phyloP scores from a whole-genome alignment of 1,140 invertebrate species.

The Sesamia nonagrioides region DNA sequence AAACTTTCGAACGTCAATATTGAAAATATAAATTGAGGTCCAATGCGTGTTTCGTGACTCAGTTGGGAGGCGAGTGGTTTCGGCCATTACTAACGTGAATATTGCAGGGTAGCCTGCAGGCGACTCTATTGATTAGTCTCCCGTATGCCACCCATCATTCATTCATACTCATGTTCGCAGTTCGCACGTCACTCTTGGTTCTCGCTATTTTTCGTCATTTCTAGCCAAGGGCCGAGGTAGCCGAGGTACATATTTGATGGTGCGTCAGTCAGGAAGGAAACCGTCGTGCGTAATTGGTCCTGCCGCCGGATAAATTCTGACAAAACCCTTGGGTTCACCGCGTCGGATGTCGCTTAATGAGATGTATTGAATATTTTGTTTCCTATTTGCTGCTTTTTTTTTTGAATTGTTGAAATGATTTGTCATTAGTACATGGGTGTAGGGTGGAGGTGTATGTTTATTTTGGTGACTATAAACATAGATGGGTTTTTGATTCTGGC shows the following conservation, averaged over 20 bases:
- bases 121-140: slow-evolving; percentile 78
- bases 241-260: slow-evolving; percentile 77
- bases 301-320: slow-evolving; percentile 69
- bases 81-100: slow-evolving; percentile 60
- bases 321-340: slow-evolving; percentile 61
- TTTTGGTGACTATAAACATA: background rate
- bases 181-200: slow-evolving; percentile 63
- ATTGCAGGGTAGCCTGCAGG: slow-evolving; percentile 64
- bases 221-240: slow-evolving; percentile 63
- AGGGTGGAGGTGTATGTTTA: background rate
- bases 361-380: slow-evolving; percentile 40
- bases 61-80: slow-evolving; percentile 59
- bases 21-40: slow-evolving; percentile 10
- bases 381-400: slow-evolving; percentile 35
- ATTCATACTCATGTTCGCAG: slow-evolving; percentile 68
- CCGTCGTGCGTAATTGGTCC: slow-evolving; percentile 74
- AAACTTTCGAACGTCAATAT: background rate
- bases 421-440: slow-evolving; percentile 7
- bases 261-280: slow-evolving; percentile 77
- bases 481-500: background rate
- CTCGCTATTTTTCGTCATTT: slow-evolving; percentile 64
- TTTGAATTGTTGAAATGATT: background rate
- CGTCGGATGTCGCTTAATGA: slow-evolving; percentile 65
- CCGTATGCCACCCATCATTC: slow-evolving; percentile 71
- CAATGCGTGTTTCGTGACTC: slow-evolving; percentile 23